Base-by-base conservation (phyloP, 1,140 invertebrate genomes). In the Cyphomyrmex costatus region DNA sequence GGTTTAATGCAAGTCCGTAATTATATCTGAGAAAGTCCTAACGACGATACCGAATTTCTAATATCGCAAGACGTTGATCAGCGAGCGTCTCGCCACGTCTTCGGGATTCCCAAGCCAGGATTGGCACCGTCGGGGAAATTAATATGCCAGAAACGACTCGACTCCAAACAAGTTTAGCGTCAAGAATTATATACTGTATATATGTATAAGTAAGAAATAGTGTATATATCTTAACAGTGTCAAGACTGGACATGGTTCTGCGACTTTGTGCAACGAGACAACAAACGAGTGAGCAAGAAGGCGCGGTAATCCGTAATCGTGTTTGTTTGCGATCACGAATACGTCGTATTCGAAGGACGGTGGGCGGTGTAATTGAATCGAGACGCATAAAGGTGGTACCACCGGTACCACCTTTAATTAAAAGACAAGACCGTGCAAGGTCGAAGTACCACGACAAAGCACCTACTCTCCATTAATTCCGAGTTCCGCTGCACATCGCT, bases 401-500 rank as follows among this genome's bases (percentile, higher is more conserved):
- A 21, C 21, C 8, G 3, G 6, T 36, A 19, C 19, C 53, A 66
- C 24, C 58, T 80, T 76, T 46, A 53, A 78, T 60, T 58, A 53
- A 87, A 63, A 71, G 73, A 85, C 88, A 89, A 87, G 88, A 86
- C 12, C 73, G 65, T 24, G 21, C 27, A 49, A 88, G 86, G 74
- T 79, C 83, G 68, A 53, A 33, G n/a, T 61, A n/a, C 70, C 49
- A 53, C 83, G 53, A 66, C 84, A 74, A 80, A 80, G 60, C 84
- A 53, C 6, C 68, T 46, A 63, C n/a, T 87, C 70, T 77, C 30
- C 78, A 87, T 87, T 68, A 68, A 84, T 78, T 61, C 42, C 36
- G 21, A 84, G 16, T 84, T 58, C 46, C 63, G 58, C 53, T 86
- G 58, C 30, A 79, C 46, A 60, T 66, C 66, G 7, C 51, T 51